These are phyloP conservation scores for Elgonia sp. DNA, from an alignment of 2,888 invertebrate species.

Conservation along the genomic window DNA sequence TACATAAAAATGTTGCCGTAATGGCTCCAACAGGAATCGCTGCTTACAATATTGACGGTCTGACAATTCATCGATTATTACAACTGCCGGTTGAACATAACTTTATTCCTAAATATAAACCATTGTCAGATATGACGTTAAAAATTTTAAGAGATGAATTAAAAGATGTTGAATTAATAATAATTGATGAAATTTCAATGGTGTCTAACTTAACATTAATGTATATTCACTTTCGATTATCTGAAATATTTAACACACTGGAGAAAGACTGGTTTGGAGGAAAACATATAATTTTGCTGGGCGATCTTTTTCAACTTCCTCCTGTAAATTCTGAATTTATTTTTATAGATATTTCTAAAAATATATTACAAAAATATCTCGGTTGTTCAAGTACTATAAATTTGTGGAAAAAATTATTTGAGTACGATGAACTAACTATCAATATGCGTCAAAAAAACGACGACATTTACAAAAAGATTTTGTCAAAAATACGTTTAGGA, in stretches of 20 bases:
- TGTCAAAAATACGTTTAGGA: conserved; percentile 74
- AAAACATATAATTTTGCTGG: background rate
- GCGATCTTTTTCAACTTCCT: background rate
- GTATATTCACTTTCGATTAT: background rate
- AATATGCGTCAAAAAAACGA: conserved; percentile 80
- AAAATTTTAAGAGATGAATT: background rate
- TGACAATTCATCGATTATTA: conserved; percentile 82
- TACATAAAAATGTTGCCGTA: conserved; percentile 78
- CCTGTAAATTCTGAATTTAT: background rate
- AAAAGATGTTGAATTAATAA: background rate
- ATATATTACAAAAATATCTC: conserved; percentile 76
- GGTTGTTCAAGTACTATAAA: conserved; percentile 77
- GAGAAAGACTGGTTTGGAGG: background rate
- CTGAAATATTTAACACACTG: background rate
- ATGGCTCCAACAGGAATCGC: conserved; percentile 83
- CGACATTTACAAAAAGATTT: conserved; percentile 75
- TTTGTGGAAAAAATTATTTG: conserved; percentile 80
- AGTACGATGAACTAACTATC: conserved; percentile 80
- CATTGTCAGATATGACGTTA: background rate
- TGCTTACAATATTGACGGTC: conserved; percentile 83
- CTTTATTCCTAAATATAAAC: background rate
- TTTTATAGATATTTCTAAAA: conserved; percentile 75
- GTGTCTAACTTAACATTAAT: background rate
- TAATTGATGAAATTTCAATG: background rate
- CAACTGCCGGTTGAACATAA: conserved; percentile 82